Conservation (phyloP, 2,888 invertebrate genomes). For the Pseudococcus jackbeardsleyi region DNA sequence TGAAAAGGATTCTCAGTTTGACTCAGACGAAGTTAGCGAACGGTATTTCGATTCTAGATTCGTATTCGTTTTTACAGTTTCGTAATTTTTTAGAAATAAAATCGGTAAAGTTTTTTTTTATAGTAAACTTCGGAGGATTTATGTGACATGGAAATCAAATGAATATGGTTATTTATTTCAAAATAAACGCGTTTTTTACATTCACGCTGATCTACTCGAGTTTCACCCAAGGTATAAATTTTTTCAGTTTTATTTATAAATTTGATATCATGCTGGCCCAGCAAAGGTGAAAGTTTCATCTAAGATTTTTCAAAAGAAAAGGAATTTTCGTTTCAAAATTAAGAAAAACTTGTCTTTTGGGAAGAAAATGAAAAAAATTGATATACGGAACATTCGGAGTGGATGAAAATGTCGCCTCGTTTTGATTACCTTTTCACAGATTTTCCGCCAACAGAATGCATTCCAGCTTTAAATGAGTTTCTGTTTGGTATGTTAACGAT, state of each 20-base stretch:
- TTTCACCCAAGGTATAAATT: neutral
- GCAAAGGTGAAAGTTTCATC: too few relatives aligned
- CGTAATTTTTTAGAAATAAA: neutral
- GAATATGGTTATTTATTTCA: constrained; percentile 12
- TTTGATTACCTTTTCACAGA: neutral
- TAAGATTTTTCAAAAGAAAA: too few relatives aligned
- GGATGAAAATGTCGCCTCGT: neutral
- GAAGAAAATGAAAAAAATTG: neutral
- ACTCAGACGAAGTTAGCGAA: neutral
- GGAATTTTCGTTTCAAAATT: too few relatives aligned
- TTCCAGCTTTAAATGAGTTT: constrained; percentile 21
- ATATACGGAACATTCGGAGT: neutral
- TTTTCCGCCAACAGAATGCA: constrained; percentile 30
- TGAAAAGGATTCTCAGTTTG: constrained; percentile 1
- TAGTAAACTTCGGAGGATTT: neutral
- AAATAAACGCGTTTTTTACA: neutral
- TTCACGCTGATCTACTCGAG: neutral
- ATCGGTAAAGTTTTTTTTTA: neutral
- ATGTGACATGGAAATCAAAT: constrained; percentile 14
- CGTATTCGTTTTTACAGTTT: neutral
- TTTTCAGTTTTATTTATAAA: constrained; percentile 23
- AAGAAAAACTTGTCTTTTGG: neutral
- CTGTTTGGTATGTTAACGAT: constrained; percentile 25
- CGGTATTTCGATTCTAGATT: neutral
- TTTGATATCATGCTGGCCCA: neutral